Evolutionary conservation across 2,113 vertebrate species (phyloP).

Genomic region (Antidorcas marsupialis): DNA sequence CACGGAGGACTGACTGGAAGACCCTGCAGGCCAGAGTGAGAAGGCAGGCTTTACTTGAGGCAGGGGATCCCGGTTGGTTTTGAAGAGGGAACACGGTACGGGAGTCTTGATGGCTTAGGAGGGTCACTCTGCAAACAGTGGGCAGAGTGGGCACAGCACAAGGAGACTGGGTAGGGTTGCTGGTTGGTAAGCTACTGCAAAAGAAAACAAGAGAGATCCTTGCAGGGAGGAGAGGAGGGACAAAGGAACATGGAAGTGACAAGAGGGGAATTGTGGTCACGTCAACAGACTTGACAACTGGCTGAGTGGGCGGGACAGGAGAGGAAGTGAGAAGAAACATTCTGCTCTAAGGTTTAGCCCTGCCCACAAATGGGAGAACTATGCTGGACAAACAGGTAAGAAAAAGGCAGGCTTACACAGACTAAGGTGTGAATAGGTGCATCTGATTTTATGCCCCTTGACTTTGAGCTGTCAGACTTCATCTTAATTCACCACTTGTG

Average conservation of each 20-base stretch:
- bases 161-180: neutral
- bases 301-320: neutral
- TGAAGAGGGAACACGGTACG: neutral
- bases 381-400: neutral
- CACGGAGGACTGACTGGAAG: neutral
- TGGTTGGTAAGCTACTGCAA: too few species aligned
- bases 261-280: neutral
- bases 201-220: rapidly evolving
- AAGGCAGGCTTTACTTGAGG: neutral
- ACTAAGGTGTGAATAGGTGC: neutral
- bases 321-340: neutral
- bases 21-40: rapidly evolving
- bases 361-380: neutral
- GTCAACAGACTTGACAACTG: neutral
- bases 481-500: neutral
- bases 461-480: neutral
- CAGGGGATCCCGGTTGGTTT: neutral
- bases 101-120: neutral
- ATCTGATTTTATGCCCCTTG: neutral
- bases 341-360: neutral
- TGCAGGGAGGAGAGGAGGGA: rapidly evolving
- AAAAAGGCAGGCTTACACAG: neutral
- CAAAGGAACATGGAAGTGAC: neutral
- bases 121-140: neutral
- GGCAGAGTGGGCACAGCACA: neutral